These are phyloP conservation scores for Tromatobia lineatoria DNA, from an alignment of 2,888 invertebrate species.

Conservation along the genomic window DNA sequence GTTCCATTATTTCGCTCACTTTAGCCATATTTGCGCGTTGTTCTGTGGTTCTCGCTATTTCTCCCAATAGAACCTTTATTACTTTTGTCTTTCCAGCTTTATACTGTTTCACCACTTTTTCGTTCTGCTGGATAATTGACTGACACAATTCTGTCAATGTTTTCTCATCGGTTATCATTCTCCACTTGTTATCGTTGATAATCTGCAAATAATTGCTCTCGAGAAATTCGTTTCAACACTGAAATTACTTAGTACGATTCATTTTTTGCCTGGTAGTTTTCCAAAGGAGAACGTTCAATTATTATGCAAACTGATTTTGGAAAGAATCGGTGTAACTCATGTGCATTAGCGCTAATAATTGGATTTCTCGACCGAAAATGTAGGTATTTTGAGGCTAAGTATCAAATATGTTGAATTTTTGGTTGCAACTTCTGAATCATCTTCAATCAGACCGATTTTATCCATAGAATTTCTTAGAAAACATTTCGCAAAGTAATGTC, in stretches of 20 bases:
- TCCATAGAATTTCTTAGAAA: no score
- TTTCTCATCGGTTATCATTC: conserved; percentile 88
- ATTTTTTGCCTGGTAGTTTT: no score
- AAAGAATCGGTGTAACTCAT: no score
- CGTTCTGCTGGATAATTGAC: conserved; percentile 88
- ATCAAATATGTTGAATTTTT: no score
- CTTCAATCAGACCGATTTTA: no score
- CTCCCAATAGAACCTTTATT: conserved; percentile 89
- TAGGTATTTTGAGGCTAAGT: no score
- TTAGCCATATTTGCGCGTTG: conserved; percentile 90
- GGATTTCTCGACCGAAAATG: no score
- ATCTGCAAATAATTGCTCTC: conserved; percentile 84
- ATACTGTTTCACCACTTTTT: conserved; percentile 89
- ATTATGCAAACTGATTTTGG: no score
- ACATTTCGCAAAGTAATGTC: no score
- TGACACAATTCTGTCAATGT: conserved; percentile 88
- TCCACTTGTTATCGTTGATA: conserved; percentile 89
- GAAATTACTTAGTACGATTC: not conserved
- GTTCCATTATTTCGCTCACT: conserved; percentile 88
- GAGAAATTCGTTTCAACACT: not conserved
- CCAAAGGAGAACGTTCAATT: no score
- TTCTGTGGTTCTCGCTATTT: conserved; percentile 87
- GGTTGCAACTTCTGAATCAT: no score
- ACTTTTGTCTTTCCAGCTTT: conserved; percentile 90
- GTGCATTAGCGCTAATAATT: not conserved